Conservation (phyloP, 2,113 vertebrate species). For the Patagioenas fasciata region DNA sequence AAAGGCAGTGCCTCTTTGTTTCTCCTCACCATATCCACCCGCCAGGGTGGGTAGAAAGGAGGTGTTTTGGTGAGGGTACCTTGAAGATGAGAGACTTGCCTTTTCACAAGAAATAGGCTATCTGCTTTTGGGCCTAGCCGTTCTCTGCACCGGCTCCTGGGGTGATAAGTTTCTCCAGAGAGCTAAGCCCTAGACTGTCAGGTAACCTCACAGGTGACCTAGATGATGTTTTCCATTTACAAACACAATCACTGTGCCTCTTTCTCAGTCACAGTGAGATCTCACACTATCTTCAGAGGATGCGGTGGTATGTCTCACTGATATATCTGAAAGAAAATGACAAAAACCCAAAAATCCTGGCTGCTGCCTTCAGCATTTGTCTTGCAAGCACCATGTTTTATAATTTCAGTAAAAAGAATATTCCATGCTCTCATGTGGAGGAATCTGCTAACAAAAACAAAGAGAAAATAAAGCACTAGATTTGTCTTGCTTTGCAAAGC, state of each 20-base stretch:
- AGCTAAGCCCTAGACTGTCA: neutral
- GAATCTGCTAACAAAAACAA: slow-evolving; percentile 41
- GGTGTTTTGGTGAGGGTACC: neutral
- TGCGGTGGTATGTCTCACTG: neutral
- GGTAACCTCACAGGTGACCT: neutral
- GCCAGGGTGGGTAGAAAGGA: neutral
- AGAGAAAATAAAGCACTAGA: neutral
- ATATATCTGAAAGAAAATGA: neutral
- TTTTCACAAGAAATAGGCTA: neutral
- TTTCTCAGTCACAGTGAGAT: neutral
- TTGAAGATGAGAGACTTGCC: neutral
- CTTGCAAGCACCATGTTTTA: neutral
- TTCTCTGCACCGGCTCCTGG: neutral
- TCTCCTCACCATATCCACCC: neutral
- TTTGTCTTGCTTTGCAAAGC: neutral
- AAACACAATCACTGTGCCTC: neutral
- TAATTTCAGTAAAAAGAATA: slow-evolving; percentile 31
- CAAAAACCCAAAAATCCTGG: neutral
- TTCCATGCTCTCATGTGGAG: slow-evolving; percentile 17
- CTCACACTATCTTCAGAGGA: neutral
- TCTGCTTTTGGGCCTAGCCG: neutral
- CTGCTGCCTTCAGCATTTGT: neutral
- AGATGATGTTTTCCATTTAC: neutral
- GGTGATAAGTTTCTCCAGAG: neutral
- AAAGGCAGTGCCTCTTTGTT: neutral